A percentile compares a stretch with the other conserved stretches of the same genome.
These are phyloP conservation scores for Typhlomys cinereus DNA, from an alignment of 2,113 vertebrate genomes.

Conservation along the genomic window DNA sequence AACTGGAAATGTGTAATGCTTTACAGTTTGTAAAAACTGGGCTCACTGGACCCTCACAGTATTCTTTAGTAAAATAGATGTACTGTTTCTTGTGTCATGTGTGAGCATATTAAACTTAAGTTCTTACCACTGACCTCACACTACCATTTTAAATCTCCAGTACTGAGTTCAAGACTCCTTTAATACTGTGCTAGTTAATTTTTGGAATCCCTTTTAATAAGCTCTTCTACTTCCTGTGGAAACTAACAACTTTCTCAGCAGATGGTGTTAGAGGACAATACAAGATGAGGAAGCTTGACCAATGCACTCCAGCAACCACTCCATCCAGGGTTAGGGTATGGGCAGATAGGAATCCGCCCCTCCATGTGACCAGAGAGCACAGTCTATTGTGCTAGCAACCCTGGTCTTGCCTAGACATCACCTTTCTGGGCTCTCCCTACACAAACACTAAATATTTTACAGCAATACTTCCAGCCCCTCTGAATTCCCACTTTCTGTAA, in stretches of 20 bases:
- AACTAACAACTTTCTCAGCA: neutral
- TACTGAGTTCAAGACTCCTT: neutral
- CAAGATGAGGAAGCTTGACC: neutral
- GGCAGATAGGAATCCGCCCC: neutral
- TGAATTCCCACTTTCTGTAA: neutral
- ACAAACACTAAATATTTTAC: neutral
- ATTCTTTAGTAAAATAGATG: neutral
- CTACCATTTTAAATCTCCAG: neutral
- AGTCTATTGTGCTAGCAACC: neutral
- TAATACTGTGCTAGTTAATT: neutral
- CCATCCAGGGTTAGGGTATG: accelerated
- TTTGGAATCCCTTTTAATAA: neutral
- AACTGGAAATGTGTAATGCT: neutral
- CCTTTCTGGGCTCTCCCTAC: neutral
- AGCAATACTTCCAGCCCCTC: neutral
- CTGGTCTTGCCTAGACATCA: neutral
- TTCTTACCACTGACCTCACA: neutral
- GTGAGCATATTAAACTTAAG: neutral
- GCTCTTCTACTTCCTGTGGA: no score
- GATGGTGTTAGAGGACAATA: neutral
- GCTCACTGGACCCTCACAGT: neutral
- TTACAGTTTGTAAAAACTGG: neutral
- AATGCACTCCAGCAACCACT: neutral
- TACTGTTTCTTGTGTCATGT: neutral
- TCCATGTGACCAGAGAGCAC: neutral